A percentile compares a stretch with the other conserved stretches of the same genome.
Evolutionary conservation across 2,113 vertebrate species (phyloP).

Genomic region (Crotalus viridis): DNA sequence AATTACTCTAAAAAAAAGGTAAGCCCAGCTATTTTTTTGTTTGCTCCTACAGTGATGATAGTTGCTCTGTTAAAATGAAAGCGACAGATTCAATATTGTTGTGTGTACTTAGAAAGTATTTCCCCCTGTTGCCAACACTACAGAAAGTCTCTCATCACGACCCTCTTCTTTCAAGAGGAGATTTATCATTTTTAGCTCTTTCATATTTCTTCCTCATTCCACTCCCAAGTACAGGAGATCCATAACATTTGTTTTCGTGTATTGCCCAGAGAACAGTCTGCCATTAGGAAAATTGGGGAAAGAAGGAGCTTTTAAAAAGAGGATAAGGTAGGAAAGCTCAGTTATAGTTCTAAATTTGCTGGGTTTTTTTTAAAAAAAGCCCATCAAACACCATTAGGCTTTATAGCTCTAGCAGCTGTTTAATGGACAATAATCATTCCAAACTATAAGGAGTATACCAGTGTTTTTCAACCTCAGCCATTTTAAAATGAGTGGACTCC

Average conservation of each 20-base stretch:
- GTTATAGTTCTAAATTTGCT: background rate
- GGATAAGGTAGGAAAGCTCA: background rate
- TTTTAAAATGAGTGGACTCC: background rate
- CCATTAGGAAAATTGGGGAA: background rate
- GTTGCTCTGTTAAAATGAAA: constrained; percentile 40
- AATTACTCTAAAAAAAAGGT: background rate
- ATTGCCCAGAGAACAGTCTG: background rate
- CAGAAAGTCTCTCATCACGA: constrained; percentile 15
- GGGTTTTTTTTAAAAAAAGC: background rate
- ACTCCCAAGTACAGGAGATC: background rate
- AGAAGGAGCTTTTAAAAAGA: constrained; percentile 17
- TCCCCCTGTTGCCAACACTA: constrained; percentile 8
- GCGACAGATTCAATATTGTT: background rate
- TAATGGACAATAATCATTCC: background rate
- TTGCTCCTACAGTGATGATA: constrained; percentile 9
- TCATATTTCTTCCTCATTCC: constrained; percentile 9
- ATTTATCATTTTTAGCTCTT: constrained; percentile 16
- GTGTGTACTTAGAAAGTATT: constrained; percentile 17
- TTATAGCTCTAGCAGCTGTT: background rate
- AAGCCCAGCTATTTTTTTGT: constrained; percentile 11
- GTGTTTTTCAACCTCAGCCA: background rate
- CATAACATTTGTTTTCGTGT: background rate
- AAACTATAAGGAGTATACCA: background rate
- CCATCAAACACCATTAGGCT: constrained; percentile 2
- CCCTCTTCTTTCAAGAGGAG: background rate